Conservation (phyloP, 1,140 invertebrate species). For the Globodera rostochiensis region DNA sequence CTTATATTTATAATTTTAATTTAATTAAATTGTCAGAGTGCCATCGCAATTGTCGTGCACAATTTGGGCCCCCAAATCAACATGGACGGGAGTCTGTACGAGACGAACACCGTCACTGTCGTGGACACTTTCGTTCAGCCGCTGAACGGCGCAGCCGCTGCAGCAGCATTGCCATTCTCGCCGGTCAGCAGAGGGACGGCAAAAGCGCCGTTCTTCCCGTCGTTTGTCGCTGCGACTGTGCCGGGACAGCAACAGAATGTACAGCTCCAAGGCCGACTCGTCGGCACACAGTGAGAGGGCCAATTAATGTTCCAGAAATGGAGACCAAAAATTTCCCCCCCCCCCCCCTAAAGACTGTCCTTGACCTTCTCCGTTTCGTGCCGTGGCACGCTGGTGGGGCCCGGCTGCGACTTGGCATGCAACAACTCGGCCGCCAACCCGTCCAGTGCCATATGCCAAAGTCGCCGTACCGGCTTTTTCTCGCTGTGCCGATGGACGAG, state of each 20-base stretch:
- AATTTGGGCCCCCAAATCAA: slow-evolving; percentile 56
- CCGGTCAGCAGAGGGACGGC: background rate
- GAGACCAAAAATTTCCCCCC: background rate
- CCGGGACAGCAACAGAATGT: background rate
- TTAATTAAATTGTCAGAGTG: slow-evolving; percentile 42
- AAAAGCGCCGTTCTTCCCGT: background rate
- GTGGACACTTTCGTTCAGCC: slow-evolving; percentile 57
- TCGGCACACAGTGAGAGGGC: slow-evolving; percentile 50
- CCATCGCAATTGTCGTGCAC: slow-evolving; percentile 57
- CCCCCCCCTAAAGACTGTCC: slow-evolving; percentile 37
- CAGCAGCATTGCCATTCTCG: background rate
- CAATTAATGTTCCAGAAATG: background rate
- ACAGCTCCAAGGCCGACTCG: slow-evolving; percentile 39
- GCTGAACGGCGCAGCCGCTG: slow-evolving; percentile 28
- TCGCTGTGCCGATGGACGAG: slow-evolving; percentile 48
- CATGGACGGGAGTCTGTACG: slow-evolving; percentile 37
- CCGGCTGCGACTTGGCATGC: slow-evolving; percentile 52
- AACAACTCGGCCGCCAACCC: slow-evolving; percentile 53
- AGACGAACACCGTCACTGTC: slow-evolving; percentile 54
- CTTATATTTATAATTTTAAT: no score
- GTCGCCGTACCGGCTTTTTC: slow-evolving; percentile 52
- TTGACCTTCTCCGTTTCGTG: slow-evolving; percentile 53
- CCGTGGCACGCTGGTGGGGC: slow-evolving; percentile 46
- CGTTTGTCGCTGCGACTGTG: background rate
- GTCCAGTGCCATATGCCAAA: slow-evolving; percentile 50